phyloP scores from a whole-genome alignment of 2,113 vertebrate species.

The Cyanoderma ruficeps region DNA sequence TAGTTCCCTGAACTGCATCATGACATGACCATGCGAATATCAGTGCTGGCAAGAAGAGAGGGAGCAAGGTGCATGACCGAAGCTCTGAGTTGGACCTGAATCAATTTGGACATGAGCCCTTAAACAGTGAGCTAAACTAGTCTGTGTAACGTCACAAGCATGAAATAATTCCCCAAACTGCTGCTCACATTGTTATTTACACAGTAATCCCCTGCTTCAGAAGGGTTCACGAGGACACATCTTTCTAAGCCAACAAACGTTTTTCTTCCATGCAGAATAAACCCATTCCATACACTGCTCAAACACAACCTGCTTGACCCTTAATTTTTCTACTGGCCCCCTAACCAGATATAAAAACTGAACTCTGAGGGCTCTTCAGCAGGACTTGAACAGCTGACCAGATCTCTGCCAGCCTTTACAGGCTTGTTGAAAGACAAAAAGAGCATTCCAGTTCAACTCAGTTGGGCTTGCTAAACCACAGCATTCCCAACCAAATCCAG shows the following conservation, averaged over 20 bases:
- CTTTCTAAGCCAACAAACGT: neutral
- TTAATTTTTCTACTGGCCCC: neutral
- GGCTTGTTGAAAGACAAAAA: conserved; percentile 11
- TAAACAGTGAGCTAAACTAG: neutral
- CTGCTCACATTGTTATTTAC: neutral
- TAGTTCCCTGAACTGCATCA: neutral
- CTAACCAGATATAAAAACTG: neutral
- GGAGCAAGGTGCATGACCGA: neutral
- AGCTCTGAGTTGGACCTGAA: neutral
- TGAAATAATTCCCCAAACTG: neutral
- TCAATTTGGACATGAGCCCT: neutral
- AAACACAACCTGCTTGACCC: neutral
- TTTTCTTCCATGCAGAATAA: neutral
- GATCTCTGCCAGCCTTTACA: conserved; percentile 25
- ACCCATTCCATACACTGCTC: neutral
- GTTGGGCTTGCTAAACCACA: conserved; percentile 31
- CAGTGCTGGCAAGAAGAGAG: neutral
- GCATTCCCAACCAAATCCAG: conserved; percentile 15
- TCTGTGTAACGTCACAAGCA: neutral
- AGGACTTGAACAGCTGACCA: conserved; percentile 34
- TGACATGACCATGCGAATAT: neutral
- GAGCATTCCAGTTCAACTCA: conserved; percentile 38
- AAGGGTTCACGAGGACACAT: neutral
- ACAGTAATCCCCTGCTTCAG: neutral
- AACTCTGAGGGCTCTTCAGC: neutral